Evolutionary conservation across 2,888 invertebrate genomes (phyloP).

Genomic region (Dascillus cervinus): DNA sequence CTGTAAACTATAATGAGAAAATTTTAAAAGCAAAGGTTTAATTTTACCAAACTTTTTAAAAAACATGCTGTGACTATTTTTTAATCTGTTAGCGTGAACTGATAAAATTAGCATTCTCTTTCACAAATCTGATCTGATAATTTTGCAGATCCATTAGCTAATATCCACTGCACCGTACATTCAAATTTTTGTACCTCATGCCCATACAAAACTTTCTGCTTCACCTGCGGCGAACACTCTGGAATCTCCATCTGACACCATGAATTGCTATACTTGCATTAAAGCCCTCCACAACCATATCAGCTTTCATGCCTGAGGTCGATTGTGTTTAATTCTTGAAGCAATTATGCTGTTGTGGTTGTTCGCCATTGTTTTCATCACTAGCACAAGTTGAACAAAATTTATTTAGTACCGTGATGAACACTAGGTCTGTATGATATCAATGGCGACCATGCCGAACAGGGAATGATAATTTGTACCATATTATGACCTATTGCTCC

Average conservation of each 20-base stretch:
- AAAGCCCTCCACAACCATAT: conserved; percentile 18
- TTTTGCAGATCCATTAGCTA: no score
- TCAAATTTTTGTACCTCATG: no score
- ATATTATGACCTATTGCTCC: conserved; percentile 21
- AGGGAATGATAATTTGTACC: conserved; percentile 17
- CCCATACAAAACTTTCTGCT: conserved; percentile 18
- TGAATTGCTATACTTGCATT: conserved; percentile 14
- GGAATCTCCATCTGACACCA: conserved; percentile 18
- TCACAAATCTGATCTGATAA: no score
- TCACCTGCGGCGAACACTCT: conserved; percentile 16
- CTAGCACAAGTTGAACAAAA: conserved; percentile 18
- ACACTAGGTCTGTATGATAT: conserved; percentile 14
- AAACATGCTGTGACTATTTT: no score
- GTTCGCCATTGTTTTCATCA: conserved; percentile 7
- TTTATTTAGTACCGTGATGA: conserved; percentile 18
- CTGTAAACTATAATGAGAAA: no score
- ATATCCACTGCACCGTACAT: no score
- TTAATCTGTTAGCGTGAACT: no score
- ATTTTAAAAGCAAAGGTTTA: no score
- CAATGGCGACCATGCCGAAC: conserved; percentile 21
- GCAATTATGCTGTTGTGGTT: conserved; percentile 12
- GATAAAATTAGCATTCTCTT: no score
- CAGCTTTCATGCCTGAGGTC: conserved; percentile 17
- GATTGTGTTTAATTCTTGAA: conserved; percentile 18
- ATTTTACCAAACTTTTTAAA: no score